These are phyloP conservation scores for Atta texana DNA, from an alignment of 1,140 invertebrate genomes.

Conservation along the genomic window DNA sequence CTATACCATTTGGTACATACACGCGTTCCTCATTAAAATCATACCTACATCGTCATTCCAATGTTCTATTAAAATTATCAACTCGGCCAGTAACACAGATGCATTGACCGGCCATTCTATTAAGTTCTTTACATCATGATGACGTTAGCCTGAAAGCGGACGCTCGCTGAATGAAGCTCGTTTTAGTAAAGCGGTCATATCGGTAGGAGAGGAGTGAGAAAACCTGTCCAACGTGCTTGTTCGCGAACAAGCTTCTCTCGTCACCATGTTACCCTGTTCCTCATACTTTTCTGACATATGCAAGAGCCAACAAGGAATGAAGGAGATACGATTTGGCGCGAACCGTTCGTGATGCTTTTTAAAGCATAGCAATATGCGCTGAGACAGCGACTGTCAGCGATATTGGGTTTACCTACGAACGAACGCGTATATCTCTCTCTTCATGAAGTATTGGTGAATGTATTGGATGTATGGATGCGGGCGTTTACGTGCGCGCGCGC, in stretches of 20 bases:
- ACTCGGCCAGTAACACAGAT: conserved; percentile 54
- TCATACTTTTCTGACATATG: conserved; percentile 43
- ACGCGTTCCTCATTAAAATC: conserved; percentile 15
- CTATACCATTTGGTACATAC: not conserved
- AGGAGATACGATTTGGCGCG: conserved; percentile 57
- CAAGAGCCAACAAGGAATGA: conserved; percentile 57
- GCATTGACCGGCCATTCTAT: conserved; percentile 53
- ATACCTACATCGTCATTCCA: not conserved
- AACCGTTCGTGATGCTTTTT: conserved; percentile 61
- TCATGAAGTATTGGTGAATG: conserved; percentile 50
- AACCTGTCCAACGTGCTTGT: conserved; percentile 39
- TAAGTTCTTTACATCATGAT: conserved; percentile 59
- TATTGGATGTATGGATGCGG: conserved; percentile 26
- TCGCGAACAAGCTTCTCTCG: conserved; percentile 50
- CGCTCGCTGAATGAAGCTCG: conserved; percentile 55
- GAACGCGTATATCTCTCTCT: conserved; percentile 36
- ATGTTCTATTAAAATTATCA: conserved; percentile 61
- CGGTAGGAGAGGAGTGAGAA: conserved; percentile 7
- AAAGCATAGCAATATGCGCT: conserved; percentile 56
- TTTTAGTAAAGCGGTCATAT: conserved; percentile 62
- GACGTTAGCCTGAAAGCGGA: conserved; percentile 58
- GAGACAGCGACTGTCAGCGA: conserved; percentile 66
- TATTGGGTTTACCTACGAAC: conserved; percentile 65
- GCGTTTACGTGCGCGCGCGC: not conserved
- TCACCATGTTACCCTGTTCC: conserved; percentile 57